Conservation (phyloP, 2,797 vertebrate genomes). For the Megaceryle alcyon region DNA sequence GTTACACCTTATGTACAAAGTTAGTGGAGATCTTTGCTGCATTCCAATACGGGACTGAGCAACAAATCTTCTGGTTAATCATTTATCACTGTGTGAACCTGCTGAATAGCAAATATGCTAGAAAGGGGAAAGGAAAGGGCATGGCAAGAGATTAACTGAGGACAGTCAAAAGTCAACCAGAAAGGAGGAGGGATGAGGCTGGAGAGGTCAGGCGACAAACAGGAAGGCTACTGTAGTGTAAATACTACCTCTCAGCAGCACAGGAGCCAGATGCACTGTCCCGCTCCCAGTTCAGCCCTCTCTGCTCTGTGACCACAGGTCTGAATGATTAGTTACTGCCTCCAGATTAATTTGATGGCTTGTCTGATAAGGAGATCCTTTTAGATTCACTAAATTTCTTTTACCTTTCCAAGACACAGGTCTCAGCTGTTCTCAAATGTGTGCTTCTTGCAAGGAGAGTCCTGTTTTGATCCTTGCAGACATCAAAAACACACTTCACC, state of each 20-base stretch:
- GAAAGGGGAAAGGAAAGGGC: constrained; percentile 60
- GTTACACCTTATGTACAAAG: not conserved
- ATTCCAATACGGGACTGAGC: constrained; percentile 32
- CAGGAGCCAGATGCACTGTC: not conserved
- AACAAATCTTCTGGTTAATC: constrained; percentile 55
- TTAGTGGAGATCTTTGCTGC: constrained; percentile 5
- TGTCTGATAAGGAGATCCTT: not conserved
- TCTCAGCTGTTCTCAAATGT: accelerated
- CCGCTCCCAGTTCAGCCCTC: not conserved
- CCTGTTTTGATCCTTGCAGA: not conserved
- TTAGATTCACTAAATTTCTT: not conserved
- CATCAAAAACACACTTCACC: not conserved
- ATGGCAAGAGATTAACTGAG: constrained; percentile 65
- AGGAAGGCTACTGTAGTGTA: constrained; percentile 21
- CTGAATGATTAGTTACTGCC: not conserved
- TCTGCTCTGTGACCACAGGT: not conserved
- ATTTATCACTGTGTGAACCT: constrained; percentile 60
- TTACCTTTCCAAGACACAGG: not conserved
- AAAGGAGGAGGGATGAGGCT: not conserved
- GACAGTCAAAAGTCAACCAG: constrained; percentile 68
- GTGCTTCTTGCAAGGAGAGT: not conserved
- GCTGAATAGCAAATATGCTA: constrained; percentile 64
- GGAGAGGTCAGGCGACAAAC: constrained; percentile 30
- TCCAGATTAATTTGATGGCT: not conserved
- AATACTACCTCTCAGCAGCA: not conserved